phyloP scores from a whole-genome alignment of 2,888 invertebrate genomes.

The Ptychoptera albimana region DNA sequence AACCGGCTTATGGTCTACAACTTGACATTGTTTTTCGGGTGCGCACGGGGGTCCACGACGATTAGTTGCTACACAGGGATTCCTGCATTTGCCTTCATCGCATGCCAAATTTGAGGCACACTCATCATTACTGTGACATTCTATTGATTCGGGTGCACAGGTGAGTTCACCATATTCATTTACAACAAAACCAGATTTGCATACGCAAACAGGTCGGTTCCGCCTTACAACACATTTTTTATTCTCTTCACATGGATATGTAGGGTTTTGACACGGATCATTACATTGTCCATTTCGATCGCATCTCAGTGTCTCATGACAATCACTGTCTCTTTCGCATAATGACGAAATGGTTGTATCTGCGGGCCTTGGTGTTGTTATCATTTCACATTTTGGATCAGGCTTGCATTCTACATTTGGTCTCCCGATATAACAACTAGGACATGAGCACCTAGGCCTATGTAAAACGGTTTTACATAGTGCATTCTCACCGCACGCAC shows the following conservation, averaged over 20 bases:
- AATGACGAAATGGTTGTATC: slow-evolving; percentile 35
- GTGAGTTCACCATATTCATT: slow-evolving; percentile 76
- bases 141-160: slow-evolving; percentile 66
- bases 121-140: slow-evolving; percentile 66
- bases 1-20: slow-evolving; percentile 69
- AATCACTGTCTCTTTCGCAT: slow-evolving; percentile 53
- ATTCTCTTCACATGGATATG: slow-evolving; percentile 58
- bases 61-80: slow-evolving; percentile 59
- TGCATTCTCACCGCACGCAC: slow-evolving; percentile 79
- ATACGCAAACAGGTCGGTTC: slow-evolving; percentile 74
- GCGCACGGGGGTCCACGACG: slow-evolving; percentile 48
- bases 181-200: slow-evolving; percentile 75
- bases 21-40: slow-evolving; percentile 72
- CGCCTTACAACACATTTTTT: slow-evolving; percentile 79
- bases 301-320: slow-evolving; percentile 60
- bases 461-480: slow-evolving; percentile 73
- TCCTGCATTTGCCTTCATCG: slow-evolving; percentile 66
- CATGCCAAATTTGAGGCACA: slow-evolving; percentile 79
- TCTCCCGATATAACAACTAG: slow-evolving; percentile 72
- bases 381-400: slow-evolving; percentile 59
- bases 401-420: slow-evolving; percentile 64
- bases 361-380: slow-evolving; percentile 38
- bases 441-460: slow-evolving; percentile 74
- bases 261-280: slow-evolving; percentile 57
- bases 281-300: slow-evolving; percentile 57